These are phyloP conservation scores for Pristionchus fissidentatus DNA, from an alignment of 2,888 invertebrate genomes.

Conservation along the genomic window DNA sequence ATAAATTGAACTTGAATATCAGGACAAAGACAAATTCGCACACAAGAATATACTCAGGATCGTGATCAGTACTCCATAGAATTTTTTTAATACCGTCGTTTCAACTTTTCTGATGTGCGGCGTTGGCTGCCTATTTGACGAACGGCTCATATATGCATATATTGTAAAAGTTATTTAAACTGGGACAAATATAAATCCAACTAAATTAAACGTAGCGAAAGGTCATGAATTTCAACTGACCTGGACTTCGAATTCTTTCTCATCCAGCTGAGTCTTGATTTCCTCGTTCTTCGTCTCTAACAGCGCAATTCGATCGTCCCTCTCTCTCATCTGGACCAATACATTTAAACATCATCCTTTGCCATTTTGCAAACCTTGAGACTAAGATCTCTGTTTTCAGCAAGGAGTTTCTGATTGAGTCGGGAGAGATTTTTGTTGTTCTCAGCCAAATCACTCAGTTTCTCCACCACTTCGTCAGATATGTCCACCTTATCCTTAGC, in stretches of 20 bases:
- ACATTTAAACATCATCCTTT: background rate
- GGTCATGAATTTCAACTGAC: too few species aligned
- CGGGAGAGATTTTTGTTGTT: conserved; percentile 30
- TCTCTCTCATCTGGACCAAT: conserved; percentile 32
- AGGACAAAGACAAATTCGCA: too few species aligned
- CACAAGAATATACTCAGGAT: too few species aligned
- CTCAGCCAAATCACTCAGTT: background rate
- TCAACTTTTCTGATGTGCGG: too few species aligned
- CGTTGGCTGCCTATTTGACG: too few species aligned
- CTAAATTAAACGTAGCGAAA: too few species aligned
- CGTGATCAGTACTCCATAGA: too few species aligned
- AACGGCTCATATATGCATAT: too few species aligned
- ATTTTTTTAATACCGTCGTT: too few species aligned
- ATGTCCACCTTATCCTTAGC: background rate
- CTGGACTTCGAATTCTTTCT: conserved; percentile 44
- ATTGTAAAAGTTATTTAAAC: too few species aligned
- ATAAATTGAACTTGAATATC: too few species aligned
- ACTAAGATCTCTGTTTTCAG: conserved; percentile 34
- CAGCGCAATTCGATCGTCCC: conserved; percentile 27
- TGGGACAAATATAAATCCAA: too few species aligned
- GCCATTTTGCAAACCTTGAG: background rate
- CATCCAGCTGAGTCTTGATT: conserved; percentile 34
- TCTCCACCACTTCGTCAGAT: conserved; percentile 14
- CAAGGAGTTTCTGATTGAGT: conserved; percentile 28
- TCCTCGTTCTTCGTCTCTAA: conserved; percentile 47